Percentiles rank a stretch among this genome's conserved stretches.
phyloP scores from a whole-genome alignment of 2,113 vertebrate genomes.

The Chionodraco myersi region DNA sequence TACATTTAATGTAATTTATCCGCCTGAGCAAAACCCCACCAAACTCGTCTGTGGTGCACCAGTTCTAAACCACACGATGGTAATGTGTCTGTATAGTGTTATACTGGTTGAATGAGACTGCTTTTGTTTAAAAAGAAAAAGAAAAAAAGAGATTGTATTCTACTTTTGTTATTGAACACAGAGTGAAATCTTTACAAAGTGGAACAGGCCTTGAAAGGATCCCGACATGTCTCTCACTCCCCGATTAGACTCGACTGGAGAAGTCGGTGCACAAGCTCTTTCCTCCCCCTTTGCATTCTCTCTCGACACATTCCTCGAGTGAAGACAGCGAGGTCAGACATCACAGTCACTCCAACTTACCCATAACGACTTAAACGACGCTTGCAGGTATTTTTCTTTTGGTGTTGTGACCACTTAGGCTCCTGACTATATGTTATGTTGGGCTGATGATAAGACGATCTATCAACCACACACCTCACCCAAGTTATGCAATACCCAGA shows the following conservation, averaged over 20 bases:
- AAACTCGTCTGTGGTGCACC: constrained; percentile 73
- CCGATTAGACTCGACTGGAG: constrained; percentile 48
- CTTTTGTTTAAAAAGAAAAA: constrained; percentile 43
- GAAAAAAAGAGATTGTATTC: constrained; percentile 66
- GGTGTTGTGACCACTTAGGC: constrained; percentile 28
- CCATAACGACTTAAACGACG: constrained; percentile 2
- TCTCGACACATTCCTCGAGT: constrained; percentile 63
- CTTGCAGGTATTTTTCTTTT: constrained; percentile 41
- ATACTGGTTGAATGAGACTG: constrained; percentile 69
- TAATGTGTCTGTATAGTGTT: constrained; percentile 75
- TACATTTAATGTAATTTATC: constrained; percentile 75
- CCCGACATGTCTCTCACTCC: constrained; percentile 28
- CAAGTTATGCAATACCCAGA: constrained; percentile 36
- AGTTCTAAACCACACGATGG: constrained; percentile 70
- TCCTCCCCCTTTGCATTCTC: constrained; percentile 42
- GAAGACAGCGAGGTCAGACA: constrained; percentile 47
- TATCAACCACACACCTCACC: constrained; percentile 36
- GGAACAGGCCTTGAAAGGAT: constrained; percentile 61
- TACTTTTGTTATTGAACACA: constrained; percentile 71
- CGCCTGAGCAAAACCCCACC: constrained; percentile 71
- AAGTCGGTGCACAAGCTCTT: constrained; percentile 76
- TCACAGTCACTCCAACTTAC: constrained; percentile 25
- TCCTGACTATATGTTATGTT: constrained; percentile 3
- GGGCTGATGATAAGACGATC: constrained; percentile 21
- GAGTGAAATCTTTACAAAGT: constrained; percentile 49